Percentiles rank a stretch among this genome's conserved stretches.
These are phyloP conservation scores for Drosophila neutralis DNA, from an alignment of 2,888 invertebrate species.

Conservation along the genomic window DNA sequence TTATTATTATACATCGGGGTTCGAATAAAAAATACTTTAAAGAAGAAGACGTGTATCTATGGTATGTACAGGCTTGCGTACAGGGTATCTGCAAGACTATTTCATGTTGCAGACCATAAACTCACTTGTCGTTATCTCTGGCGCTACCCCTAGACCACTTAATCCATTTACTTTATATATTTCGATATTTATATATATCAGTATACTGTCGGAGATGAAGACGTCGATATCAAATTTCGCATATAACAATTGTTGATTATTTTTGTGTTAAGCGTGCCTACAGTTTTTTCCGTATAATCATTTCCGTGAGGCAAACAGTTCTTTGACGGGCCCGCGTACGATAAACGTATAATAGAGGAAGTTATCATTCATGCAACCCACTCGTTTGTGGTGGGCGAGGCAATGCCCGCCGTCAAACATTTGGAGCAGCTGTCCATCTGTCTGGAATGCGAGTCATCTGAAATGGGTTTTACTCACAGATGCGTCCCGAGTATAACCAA, in stretches of 20 bases:
- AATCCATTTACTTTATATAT: too few relatives aligned
- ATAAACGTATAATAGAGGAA: not conserved
- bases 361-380: not conserved
- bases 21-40: not conserved
- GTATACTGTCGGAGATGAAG: not conserved
- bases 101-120: not conserved
- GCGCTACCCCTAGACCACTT: too few relatives aligned
- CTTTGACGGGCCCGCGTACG: not conserved
- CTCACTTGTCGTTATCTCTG: not conserved
- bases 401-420: conserved; percentile 26
- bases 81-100: not conserved
- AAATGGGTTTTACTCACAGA: too few relatives aligned
- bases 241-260: not conserved
- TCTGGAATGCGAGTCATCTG: too few relatives aligned
- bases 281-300: not conserved
- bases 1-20: not conserved
- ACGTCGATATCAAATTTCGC: not conserved
- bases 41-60: not conserved
- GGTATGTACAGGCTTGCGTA: not conserved
- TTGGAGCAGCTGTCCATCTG: not conserved
- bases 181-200: too few relatives aligned
- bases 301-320: not conserved
- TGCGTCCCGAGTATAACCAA: not conserved
- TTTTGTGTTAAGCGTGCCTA: not conserved
- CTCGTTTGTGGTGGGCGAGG: not conserved